Evolutionary conservation across 2,888 invertebrate genomes (phyloP), one percentile per base, ranked within the genome.

Genomic region (Brenthis daphne): DNA sequence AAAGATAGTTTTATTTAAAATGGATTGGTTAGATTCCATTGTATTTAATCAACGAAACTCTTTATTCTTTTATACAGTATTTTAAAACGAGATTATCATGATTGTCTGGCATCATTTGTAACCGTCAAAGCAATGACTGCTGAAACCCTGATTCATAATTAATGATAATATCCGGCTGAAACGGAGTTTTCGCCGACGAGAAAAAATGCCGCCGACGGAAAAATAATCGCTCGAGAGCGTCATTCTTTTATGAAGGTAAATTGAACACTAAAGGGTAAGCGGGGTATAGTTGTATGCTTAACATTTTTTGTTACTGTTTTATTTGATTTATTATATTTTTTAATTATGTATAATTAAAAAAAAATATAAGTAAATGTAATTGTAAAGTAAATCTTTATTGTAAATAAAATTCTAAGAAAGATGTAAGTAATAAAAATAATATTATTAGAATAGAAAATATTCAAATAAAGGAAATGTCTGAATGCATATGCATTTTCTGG

Each of bases 91-190:
- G 65, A 63, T 67, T 69, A 65, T 58, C 65, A 54, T 57, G 55
- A 65, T 65, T 72, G 74, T 73, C 71, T 71, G 67, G 61, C 69
- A 68, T 82, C 79, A 79, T 89, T 88, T 84, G 85, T 87, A 85
- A 81, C 77, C 82, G 84, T 85, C 85, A 83, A 77, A 77, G 76
- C 80, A 77, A 79, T 82, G 81, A 82, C 82, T 84, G 81, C 77
- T 76, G 77, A 82, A 81, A 80, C 74, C 80, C 82, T 77, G 85
- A 86, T 90, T 85, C 87, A 91, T 92, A 92, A 92, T 92, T 92
- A 91, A 92, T 88, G 91, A 87, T 88, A 90, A 92, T 92, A 88
- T 92, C 93, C 92, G 90, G 82, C 83, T 79, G 84, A 82, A 78
- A 80, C 80, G 85, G 88, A 86, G 85, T 90, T 89, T 90, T 86